phyloP scores from a whole-genome alignment of 2,113 vertebrate species.

The Trematomus loennbergii region DNA sequence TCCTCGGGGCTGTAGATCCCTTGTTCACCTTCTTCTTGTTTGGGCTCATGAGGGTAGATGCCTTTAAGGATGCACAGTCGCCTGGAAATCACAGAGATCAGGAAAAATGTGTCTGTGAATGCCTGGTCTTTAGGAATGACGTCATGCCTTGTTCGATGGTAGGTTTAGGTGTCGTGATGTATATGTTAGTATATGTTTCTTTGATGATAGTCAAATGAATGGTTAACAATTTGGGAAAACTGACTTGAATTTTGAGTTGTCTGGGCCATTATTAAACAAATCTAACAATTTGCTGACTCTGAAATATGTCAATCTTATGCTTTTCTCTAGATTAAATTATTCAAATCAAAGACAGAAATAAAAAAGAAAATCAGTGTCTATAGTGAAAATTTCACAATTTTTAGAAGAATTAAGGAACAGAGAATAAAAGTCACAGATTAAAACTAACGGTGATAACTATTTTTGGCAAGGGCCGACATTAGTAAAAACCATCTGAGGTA shows the following conservation, averaged over 20 bases:
- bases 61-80: constrained; percentile 97
- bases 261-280: neutral
- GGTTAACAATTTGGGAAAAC: neutral
- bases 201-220: neutral
- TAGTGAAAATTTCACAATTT: too few relatives aligned
- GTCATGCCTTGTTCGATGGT: too few relatives aligned
- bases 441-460: too few relatives aligned
- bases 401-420: too few relatives aligned
- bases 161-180: neutral
- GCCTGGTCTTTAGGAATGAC: too few relatives aligned
- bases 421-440: too few relatives aligned
- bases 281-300: too few relatives aligned
- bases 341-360: too few relatives aligned
- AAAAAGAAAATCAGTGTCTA: too few relatives aligned
- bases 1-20: constrained; percentile 91
- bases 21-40: constrained; percentile 99
- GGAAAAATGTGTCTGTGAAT: neutral
- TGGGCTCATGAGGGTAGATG: constrained; percentile 97
- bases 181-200: too few relatives aligned
- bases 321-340: neutral
- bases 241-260: neutral
- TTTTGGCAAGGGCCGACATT: too few relatives aligned
- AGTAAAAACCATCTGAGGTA: too few relatives aligned
- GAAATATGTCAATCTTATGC: neutral
- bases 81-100: constrained; percentile 72